phyloP scores from a whole-genome alignment of 2,113 vertebrate species.

The Hippoglossus stenolepis region DNA sequence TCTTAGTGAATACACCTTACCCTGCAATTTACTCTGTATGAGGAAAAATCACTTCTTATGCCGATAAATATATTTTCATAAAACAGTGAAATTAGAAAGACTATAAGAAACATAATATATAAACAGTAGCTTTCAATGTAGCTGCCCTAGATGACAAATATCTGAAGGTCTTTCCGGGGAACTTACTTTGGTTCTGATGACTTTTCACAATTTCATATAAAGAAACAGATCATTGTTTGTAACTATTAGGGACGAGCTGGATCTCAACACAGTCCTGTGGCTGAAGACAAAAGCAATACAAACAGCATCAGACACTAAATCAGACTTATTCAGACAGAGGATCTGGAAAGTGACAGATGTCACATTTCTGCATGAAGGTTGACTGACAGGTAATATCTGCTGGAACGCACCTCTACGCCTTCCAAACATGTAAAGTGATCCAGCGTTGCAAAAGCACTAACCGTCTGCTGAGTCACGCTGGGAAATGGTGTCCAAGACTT shows the following conservation, averaged over 20 bases:
- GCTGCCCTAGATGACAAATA: neutral
- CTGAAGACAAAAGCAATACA: neutral
- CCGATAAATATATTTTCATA: neutral
- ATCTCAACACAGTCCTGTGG: neutral
- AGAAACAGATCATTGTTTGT: neutral
- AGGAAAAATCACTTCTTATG: neutral
- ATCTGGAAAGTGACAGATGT: neutral
- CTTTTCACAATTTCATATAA: neutral
- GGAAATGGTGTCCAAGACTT: neutral
- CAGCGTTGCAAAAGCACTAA: constrained; percentile 1
- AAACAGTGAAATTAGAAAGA: neutral
- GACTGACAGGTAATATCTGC: constrained; percentile 2
- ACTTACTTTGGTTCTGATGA: neutral
- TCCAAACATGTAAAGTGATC: constrained; percentile 14
- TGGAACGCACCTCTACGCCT: constrained; percentile 9
- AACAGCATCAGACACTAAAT: neutral
- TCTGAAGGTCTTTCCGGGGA: neutral
- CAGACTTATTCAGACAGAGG: neutral
- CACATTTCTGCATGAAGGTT: neutral
- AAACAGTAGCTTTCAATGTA: neutral
- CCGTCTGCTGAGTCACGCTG: constrained; percentile 5
- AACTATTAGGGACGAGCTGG: neutral
- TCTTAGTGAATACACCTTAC: constrained; percentile 8
- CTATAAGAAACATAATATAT: neutral
- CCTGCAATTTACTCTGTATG: constrained; percentile 10